Evolutionary conservation across 2,113 vertebrate species (phyloP).

Genomic region (Rhinoderma darwinii): DNA sequence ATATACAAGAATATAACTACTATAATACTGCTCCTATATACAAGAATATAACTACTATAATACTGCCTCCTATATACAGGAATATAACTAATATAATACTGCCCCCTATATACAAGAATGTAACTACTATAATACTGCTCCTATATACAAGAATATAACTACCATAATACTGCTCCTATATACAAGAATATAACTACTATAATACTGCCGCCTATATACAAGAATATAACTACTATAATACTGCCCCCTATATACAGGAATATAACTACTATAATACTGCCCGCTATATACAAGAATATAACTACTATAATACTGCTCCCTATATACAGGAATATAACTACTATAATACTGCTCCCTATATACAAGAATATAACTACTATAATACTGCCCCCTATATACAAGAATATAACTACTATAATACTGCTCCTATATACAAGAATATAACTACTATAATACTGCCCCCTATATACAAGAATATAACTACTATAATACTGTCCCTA

Average conservation of each 20-base stretch:
- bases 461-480: background rate
- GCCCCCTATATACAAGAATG: too few species aligned
- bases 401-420: background rate
- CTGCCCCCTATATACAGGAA: background rate
- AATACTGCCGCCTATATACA: too few species aligned
- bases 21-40: too few species aligned
- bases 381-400: background rate
- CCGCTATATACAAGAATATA: background rate
- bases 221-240: too few species aligned
- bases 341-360: too few species aligned
- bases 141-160: too few species aligned
- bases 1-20: too few species aligned
- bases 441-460: constrained; percentile 5
- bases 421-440: background rate
- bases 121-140: background rate
- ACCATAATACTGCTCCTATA: too few species aligned
- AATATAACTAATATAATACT: constrained; percentile 4
- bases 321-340: background rate
- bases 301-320: background rate
- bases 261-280: constrained; percentile 3
- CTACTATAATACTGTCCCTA: background rate
- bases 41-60: background rate
- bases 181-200: too few species aligned
- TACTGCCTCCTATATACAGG: background rate
- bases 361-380: too few species aligned